Evolutionary conservation across 2,113 vertebrate species (phyloP).

Genomic region (Corynorhinus townsendii): DNA sequence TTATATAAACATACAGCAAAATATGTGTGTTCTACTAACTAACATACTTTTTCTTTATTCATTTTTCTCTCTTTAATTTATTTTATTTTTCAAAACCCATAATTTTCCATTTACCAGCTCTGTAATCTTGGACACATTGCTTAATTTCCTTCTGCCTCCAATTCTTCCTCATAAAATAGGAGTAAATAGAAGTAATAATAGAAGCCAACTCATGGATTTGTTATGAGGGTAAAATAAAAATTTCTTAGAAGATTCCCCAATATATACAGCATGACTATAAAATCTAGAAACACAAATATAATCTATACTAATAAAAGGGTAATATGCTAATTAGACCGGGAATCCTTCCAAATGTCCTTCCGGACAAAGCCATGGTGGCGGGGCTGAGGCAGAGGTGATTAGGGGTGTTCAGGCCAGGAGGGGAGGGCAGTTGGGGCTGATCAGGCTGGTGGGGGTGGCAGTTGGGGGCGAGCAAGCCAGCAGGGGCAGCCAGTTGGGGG

Average conservation of each 20-base stretch:
- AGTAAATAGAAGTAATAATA: not conserved
- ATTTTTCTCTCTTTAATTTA: slow-evolving; percentile 11
- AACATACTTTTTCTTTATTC: not conserved
- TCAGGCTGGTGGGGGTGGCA: no score
- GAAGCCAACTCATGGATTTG: not conserved
- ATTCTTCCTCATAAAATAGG: not conserved
- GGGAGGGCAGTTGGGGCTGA: no score
- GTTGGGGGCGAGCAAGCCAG: no score
- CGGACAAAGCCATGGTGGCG: no score
- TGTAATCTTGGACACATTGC: not conserved
- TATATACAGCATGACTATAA: not conserved
- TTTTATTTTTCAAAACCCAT: not conserved
- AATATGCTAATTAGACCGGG: no score
- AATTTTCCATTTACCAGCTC: not conserved
- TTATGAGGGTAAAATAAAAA: not conserved
- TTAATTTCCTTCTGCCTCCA: not conserved
- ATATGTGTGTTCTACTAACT: not conserved
- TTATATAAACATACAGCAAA: slow-evolving; percentile 7
- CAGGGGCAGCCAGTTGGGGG: no score
- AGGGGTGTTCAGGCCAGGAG: no score
- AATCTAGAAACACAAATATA: not conserved
- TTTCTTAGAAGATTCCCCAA: not conserved
- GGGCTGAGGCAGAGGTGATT: no score
- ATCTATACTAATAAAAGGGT: no score
- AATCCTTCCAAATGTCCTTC: no score